Evolutionary conservation across 92 coral and sea anemone genomes (phyloP).

Genomic region (Paramuricea clavata): DNA sequence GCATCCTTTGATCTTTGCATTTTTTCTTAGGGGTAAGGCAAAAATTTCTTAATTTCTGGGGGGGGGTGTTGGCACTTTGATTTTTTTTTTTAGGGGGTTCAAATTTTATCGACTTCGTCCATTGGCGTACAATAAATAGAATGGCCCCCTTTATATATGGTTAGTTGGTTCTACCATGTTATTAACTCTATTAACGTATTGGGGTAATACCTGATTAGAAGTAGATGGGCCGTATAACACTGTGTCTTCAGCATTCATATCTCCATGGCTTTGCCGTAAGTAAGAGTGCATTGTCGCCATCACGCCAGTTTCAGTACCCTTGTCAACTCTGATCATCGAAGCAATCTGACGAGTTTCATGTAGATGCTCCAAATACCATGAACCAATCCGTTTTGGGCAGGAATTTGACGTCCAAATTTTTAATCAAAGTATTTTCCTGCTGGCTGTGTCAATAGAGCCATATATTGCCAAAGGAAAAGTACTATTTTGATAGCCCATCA

Average conservation of each 20-base stretch:
- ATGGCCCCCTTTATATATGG: background rate
- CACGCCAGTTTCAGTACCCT: too few relatives aligned
- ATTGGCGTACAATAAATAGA: background rate
- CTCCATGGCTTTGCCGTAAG: constrained; percentile 45
- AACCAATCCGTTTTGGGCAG: constrained; percentile 58
- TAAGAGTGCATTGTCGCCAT: constrained; percentile 46
- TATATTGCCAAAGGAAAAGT: constrained; percentile 17
- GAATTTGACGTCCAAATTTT: constrained; percentile 57
- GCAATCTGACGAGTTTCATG: constrained; percentile 50
- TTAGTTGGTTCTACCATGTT: background rate
- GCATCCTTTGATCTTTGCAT: too few relatives aligned
- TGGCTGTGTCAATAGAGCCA: constrained; percentile 46
- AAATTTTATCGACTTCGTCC: too few relatives aligned
- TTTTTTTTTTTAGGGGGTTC: too few relatives aligned
- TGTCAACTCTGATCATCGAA: constrained; percentile 37
- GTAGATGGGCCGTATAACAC: too few relatives aligned
- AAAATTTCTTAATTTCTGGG: too few relatives aligned
- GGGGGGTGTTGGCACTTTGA: too few relatives aligned
- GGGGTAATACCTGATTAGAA: too few relatives aligned
- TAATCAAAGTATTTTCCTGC: constrained; percentile 50
- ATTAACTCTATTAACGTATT: too few relatives aligned
- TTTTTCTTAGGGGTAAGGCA: too few relatives aligned
- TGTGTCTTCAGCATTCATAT: constrained; percentile 45
- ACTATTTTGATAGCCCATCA: constrained; percentile 22
- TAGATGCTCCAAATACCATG: constrained; percentile 50